Conservation (phyloP, 2,888 invertebrate species). For the Athrips mouffetella region DNA sequence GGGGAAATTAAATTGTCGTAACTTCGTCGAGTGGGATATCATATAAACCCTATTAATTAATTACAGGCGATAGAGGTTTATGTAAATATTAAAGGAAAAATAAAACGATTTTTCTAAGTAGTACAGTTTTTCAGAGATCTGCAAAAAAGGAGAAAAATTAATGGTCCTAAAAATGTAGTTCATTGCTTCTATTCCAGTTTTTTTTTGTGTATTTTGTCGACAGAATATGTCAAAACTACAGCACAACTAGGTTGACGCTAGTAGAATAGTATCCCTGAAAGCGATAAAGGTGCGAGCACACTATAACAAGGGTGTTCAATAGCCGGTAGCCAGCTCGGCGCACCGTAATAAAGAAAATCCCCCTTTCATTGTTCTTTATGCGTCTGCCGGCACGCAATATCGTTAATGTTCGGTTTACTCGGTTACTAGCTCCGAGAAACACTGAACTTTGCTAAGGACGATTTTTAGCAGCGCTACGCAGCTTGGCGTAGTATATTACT, state of each 20-base stretch:
- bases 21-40: no score
- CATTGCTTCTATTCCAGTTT: no score
- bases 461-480: background rate
- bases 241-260: background rate
- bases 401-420: conserved; percentile 30
- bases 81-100: no score
- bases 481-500: no score
- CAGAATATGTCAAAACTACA: background rate
- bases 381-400: conserved; percentile 55
- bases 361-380: conserved; percentile 61
- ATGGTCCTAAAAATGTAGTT: no score
- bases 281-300: background rate
- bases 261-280: background rate
- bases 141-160: no score
- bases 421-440: conserved; percentile 23
- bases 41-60: no score
- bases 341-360: conserved; percentile 53
- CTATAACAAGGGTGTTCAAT: conserved; percentile 10
- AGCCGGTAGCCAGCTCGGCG: background rate
- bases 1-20: no score
- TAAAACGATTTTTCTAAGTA: no score
- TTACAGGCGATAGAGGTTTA: no score
- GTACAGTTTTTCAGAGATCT: no score
- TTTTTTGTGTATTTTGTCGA: no score
- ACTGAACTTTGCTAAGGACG: background rate